Base-by-base conservation (phyloP, 2,113 vertebrate genomes). In the Cairina moschata region DNA sequence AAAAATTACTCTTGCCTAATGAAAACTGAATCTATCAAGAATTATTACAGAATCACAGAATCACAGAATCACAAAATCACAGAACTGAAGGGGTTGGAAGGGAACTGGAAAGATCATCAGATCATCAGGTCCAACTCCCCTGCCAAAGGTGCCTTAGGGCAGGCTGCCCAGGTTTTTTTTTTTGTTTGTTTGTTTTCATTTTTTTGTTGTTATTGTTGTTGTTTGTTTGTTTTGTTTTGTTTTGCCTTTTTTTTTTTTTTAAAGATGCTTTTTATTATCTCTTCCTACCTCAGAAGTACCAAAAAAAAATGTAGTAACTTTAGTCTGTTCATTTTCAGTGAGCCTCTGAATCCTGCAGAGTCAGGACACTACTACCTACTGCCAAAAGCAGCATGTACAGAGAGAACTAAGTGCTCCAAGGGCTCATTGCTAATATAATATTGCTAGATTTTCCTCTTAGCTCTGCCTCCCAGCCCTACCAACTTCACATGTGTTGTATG, bases 401-500 rank as follows among this genome's bases (percentile, higher is more conserved):
- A 65, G 62, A 40, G 17, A 79, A 68, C 26, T 29, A 1, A 3
- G 18, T 22, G 46, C 12, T 87, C 18, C 9, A 52, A 29, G 34
- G 34, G 16, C 59, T 83, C n/a, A 14, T n/a, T 90, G 67, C 20
- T 50, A 76, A 3, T 21, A n/a, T 2, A 69, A 40, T 40, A 40
- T 8, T 34, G 2, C 11, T 66, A 42, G 11, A 40, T 90, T 83
- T 95, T 83, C 42, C 18, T 69, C 44, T 67, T 34, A 66, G 14
- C 26, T 44, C 32, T 58, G 2, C 26, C 23, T 54, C 48, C 69
- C 17, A 82, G 21, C 34, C 36, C 34, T 52, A 31, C 12, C 5
- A 71, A 32, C 23, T 46, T 17, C 65, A 50, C 0, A 3, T 1
- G 0, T 20, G 1, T 32, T 73, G 9, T 29, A 69, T 9, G 31